Base-by-base conservation (phyloP, 2,888 invertebrate genomes). In the Xestoiulus laeticollis region DNA sequence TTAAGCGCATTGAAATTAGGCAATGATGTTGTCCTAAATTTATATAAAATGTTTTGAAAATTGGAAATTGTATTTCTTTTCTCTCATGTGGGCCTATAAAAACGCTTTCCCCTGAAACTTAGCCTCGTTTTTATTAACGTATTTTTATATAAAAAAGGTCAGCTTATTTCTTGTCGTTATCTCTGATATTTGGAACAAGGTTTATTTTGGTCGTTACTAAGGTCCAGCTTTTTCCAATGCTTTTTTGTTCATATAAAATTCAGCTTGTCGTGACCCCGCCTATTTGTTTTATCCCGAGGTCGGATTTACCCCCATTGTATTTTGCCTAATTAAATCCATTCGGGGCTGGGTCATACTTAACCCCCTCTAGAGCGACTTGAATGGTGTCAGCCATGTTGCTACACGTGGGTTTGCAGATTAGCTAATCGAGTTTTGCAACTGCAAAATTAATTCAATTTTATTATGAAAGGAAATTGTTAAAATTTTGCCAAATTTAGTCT, bases 1-100 rank as follows among this genome's bases (percentile, higher is more conserved):
- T 0, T 48, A 48, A 59, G 59, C 59, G n/a, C 78, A 4, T 26
- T 78, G 8, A 78, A 78, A 78, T 10, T 30, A 78, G 78, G 78
- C 78, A 78, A 78, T 30, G 78, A 78, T 78, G 78, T 30, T 30
- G 78, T 78, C 78, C 78, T 78, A 78, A 78, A 78, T 78, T 78
- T 78, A 12, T 30, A 30, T 30, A 14, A 78, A 78, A 78, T 22
- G 78, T 14, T 14, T 26, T 12, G 22, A 68, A 68, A 68, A 68
- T 26, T 22, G 53, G 78, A 68, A 48, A 38, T 38, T 48, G 48
- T 12, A 12, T 59, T 19, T 59, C 8, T 26, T 30, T 78, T 30
- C 16, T 16, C 78, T 78, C 14, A 14, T 78, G 78, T 14, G 78
- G 14, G 30, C 78, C 30, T 78, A 78, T 30, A 78, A 78, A 78